phyloP scores from a whole-genome alignment of 2,888 invertebrate genomes.

The Orthosia incerta region DNA sequence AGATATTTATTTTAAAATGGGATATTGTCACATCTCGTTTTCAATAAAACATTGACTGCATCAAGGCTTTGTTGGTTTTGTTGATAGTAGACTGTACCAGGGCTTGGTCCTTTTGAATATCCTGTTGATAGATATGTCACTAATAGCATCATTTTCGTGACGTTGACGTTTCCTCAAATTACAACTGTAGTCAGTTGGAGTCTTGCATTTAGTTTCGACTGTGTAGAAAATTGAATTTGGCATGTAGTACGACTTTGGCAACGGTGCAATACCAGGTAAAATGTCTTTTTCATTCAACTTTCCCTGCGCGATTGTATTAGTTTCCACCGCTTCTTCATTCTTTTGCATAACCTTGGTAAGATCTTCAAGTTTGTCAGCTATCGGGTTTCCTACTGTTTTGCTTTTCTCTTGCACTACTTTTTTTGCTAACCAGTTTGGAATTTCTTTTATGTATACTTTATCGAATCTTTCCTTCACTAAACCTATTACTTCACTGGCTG shows the following conservation, averaged over 20 bases:
- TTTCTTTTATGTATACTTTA: slow-evolving; percentile 2
- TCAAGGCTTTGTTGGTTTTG: neutral
- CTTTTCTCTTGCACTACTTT: neutral
- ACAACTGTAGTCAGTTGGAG: slow-evolving; percentile 16
- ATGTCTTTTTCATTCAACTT: slow-evolving; percentile 3
- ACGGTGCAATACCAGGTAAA: neutral
- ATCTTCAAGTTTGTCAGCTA: neutral
- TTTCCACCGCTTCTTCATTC: neutral
- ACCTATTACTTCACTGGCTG: neutral
- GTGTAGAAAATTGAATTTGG: slow-evolving; percentile 25
- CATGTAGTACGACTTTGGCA: slow-evolving; percentile 1
- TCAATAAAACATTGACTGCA: neutral
- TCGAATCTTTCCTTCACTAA: slow-evolving; percentile 11
- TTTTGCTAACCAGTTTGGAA: slow-evolving; percentile 27
- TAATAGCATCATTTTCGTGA: neutral
- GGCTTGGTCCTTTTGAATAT: neutral
- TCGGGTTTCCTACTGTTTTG: neutral
- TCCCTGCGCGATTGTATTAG: neutral
- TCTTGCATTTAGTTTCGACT: slow-evolving; percentile 25
- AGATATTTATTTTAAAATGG: neutral
- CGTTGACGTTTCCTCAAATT: neutral
- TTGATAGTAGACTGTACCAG: neutral
- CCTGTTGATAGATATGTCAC: neutral
- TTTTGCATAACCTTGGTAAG: neutral
- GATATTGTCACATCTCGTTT: neutral